A percentile compares a stretch with the other conserved stretches of the same genome.
These are phyloP conservation scores for Psylliodes chrysocephalus DNA, from an alignment of 2,888 invertebrate genomes.

Conservation along the genomic window DNA sequence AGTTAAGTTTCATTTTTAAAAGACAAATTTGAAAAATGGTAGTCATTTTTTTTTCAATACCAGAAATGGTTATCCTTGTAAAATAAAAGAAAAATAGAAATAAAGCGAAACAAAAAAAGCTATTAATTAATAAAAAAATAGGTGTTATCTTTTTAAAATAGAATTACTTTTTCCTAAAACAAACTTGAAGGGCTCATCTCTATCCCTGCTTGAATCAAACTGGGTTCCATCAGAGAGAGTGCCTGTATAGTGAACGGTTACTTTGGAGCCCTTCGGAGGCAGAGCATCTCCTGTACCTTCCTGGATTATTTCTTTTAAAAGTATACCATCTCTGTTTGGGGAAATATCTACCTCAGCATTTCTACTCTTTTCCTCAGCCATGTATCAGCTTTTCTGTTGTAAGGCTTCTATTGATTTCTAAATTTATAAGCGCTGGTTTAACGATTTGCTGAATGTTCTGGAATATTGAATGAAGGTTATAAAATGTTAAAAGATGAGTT, in stretches of 20 bases:
- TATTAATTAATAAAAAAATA: no score
- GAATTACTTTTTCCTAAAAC: slow-evolving; percentile 86
- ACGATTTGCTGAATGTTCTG: slow-evolving; percentile 8
- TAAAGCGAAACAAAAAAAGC: no score
- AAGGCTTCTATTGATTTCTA: background rate
- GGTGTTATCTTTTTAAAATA: no score
- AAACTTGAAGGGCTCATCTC: slow-evolving; percentile 88
- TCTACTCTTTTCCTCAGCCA: no score
- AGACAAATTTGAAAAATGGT: no score
- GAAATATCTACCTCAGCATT: no score
- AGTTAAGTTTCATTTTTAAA: no score
- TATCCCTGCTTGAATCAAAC: slow-evolving; percentile 91
- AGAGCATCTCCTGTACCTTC: slow-evolving; percentile 80
- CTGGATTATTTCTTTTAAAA: slow-evolving; percentile 79
- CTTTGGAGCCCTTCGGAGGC: slow-evolving; percentile 78
- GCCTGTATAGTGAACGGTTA: slow-evolving; percentile 83
- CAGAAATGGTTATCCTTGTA: no score
- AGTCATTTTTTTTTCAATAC: background rate
- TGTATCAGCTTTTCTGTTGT: no score
- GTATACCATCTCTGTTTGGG: slow-evolving; percentile 77
- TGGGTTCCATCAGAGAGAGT: slow-evolving; percentile 86
- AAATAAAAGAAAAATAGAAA: background rate
- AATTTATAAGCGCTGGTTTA: background rate
- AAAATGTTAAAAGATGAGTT: background rate
- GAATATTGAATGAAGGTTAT: background rate